Percentiles rank a stretch among this genome's conserved stretches.
These are phyloP conservation scores for Oxycera nigricornis DNA, from an alignment of 2,888 invertebrate species.

Conservation along the genomic window DNA sequence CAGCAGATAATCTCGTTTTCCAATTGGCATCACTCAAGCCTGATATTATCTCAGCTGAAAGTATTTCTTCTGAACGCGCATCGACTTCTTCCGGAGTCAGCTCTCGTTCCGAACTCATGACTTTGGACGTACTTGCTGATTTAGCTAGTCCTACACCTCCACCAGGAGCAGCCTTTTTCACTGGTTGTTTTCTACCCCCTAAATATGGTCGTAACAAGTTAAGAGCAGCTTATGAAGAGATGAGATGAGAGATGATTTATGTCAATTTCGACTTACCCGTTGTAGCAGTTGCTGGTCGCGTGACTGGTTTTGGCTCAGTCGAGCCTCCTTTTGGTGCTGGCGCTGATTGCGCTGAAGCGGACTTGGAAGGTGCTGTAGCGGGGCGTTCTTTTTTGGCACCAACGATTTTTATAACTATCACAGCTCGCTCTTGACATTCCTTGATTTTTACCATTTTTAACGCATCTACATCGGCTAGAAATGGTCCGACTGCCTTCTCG, in stretches of 20 bases:
- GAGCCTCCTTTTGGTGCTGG: conserved; percentile 56
- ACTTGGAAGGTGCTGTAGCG: conserved; percentile 55
- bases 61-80: conserved; percentile 71
- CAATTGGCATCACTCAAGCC: conserved; percentile 82
- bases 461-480: conserved; percentile 86
- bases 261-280: conserved; percentile 41
- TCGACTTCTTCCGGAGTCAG: conserved; percentile 80
- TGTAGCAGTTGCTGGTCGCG: conserved; percentile 57
- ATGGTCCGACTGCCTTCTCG: conserved; percentile 86
- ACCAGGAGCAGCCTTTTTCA: conserved; percentile 49
- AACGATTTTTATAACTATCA: conserved; percentile 76
- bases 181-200: conserved; percentile 50
- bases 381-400: conserved; percentile 67
- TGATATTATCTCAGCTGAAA: conserved; percentile 69
- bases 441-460: conserved; percentile 93
- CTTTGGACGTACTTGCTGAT: conserved; percentile 56
- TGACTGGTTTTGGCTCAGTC: conserved; percentile 55
- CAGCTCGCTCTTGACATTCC: conserved; percentile 92
- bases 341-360: conserved; percentile 47
- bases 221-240: background rate
- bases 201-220: background rate
- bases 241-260: too few relatives aligned
- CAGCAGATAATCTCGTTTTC: conserved; percentile 81
- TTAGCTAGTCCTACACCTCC: conserved; percentile 51
- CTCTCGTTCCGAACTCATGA: conserved; percentile 68